Conservation (phyloP, 1,140 invertebrate genomes). For the Onthophagus taurus region DNA sequence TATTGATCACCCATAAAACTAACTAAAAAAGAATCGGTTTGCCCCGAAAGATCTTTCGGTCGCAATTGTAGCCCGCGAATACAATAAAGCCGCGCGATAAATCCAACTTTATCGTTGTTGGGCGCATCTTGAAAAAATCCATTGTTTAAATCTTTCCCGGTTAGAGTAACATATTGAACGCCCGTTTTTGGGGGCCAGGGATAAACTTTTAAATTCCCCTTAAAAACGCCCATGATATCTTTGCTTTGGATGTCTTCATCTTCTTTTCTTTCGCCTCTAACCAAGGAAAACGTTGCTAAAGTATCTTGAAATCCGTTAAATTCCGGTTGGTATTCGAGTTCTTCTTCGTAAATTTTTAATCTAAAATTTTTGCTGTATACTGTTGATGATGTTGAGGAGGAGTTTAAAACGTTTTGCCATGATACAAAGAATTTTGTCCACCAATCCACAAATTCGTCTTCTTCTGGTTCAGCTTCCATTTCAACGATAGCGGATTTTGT, state of each 20-base stretch:
- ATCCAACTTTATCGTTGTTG: conserved; percentile 54
- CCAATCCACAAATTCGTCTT: conserved; percentile 51
- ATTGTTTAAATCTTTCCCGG: conserved; percentile 38
- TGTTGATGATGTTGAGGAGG: neutral
- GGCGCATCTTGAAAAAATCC: conserved; percentile 56
- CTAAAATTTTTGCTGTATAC: neutral
- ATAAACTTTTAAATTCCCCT: conserved; percentile 46
- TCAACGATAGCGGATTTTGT: neutral
- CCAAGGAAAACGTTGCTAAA: conserved; percentile 63
- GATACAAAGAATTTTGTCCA: conserved; percentile 71
- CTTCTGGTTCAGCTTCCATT: conserved; percentile 14
- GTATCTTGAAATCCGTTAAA: conserved; percentile 70
- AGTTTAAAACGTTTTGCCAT: neutral
- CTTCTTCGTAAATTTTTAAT: conserved; percentile 53
- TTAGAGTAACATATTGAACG: conserved; percentile 40
- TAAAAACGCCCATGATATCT: conserved; percentile 40
- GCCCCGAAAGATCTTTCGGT: conserved; percentile 61
- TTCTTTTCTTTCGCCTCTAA: conserved; percentile 59
- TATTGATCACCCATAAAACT: conserved; percentile 57
- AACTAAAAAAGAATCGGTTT: conserved; percentile 70
- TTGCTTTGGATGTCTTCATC: conserved; percentile 52
- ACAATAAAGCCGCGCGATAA: conserved; percentile 70
- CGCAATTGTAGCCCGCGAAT: conserved; percentile 59
- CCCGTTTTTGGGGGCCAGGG: conserved; percentile 42
- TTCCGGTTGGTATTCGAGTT: conserved; percentile 66